These are phyloP conservation scores for Phengaris alcon DNA, from an alignment of 2,888 invertebrate genomes.

Conservation along the genomic window DNA sequence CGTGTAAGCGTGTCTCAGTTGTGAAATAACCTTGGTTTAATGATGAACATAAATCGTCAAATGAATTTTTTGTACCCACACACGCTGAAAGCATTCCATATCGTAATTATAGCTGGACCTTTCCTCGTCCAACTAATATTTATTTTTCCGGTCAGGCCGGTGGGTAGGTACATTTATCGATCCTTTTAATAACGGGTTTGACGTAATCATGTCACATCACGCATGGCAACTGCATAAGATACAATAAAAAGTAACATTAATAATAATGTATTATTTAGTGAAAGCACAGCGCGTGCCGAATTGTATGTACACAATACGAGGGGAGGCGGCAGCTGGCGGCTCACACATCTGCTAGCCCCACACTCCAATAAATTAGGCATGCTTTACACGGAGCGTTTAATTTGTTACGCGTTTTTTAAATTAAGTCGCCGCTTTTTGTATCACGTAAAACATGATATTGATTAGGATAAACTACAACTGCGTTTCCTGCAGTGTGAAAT, in stretches of 20 bases:
- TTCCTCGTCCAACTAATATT: neutral
- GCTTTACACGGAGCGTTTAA: slow-evolving; percentile 27
- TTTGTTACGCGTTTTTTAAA: slow-evolving; percentile 16
- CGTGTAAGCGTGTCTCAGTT: neutral
- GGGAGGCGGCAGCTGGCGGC: slow-evolving; percentile 63
- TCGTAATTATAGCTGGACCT: neutral
- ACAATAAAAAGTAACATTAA: slow-evolving; percentile 57
- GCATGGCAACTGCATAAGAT: slow-evolving; percentile 62
- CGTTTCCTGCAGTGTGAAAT: neutral
- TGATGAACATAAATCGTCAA: slow-evolving; percentile 6
- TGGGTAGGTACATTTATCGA: neutral
- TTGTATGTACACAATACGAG: slow-evolving; percentile 58
- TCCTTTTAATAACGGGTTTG: slow-evolving; percentile 26
- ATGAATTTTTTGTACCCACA: neutral
- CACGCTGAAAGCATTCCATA: slow-evolving; percentile 11
- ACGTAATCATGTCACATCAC: slow-evolving; percentile 33
- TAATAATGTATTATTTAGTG: slow-evolving; percentile 74
- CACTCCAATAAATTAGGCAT: slow-evolving; percentile 41
- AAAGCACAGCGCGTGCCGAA: slow-evolving; percentile 71
- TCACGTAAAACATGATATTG: neutral
- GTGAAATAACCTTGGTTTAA: slow-evolving; percentile 10
- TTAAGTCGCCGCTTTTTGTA: slow-evolving; percentile 3
- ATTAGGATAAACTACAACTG: slow-evolving; percentile 8
- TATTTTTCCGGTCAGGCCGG: neutral
- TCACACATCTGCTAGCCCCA: slow-evolving; percentile 37